Conservation (phyloP, 2,113 vertebrate genomes). For the Myrmecobius fasciatus region DNA sequence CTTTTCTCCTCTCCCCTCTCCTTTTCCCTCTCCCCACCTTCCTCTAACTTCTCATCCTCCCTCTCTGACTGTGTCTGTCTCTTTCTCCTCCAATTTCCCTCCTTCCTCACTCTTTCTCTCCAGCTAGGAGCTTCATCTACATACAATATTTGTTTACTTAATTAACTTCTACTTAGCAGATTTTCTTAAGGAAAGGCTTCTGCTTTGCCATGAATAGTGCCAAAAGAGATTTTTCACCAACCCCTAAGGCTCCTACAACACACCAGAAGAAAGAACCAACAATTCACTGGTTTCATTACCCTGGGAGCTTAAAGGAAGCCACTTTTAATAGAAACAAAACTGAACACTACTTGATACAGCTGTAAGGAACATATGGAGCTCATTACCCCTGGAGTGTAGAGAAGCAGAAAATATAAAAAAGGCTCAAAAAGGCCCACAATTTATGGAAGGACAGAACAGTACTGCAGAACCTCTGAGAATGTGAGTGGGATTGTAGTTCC, state of each 20-base stretch:
- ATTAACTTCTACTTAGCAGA: constrained; percentile 19
- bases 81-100: not conserved
- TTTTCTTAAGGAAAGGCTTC: constrained; percentile 48
- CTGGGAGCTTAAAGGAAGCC: not conserved
- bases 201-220: constrained; percentile 15
- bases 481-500: not conserved
- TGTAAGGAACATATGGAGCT: not conserved
- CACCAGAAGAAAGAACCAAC: constrained; percentile 31
- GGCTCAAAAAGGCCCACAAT: not conserved
- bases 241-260: constrained; percentile 41
- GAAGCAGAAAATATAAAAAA: not conserved
- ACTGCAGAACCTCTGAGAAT: not conserved
- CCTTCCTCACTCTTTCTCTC: not conserved
- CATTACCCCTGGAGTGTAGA: not conserved
- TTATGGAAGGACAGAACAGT: not conserved
- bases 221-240: constrained; percentile 37
- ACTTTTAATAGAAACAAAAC: constrained; percentile 16
- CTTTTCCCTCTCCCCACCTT: no score
- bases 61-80: not conserved
- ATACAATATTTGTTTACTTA: constrained; percentile 32
- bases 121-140: not conserved
- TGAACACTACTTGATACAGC: constrained; percentile 1
- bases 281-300: constrained; percentile 8
- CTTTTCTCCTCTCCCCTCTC: no score
- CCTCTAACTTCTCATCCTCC: not conserved